Percentiles rank a stretch among this genome's conserved stretches.
These are phyloP conservation scores for Martes martes DNA, from an alignment of 2,113 vertebrate species.

Conservation along the genomic window DNA sequence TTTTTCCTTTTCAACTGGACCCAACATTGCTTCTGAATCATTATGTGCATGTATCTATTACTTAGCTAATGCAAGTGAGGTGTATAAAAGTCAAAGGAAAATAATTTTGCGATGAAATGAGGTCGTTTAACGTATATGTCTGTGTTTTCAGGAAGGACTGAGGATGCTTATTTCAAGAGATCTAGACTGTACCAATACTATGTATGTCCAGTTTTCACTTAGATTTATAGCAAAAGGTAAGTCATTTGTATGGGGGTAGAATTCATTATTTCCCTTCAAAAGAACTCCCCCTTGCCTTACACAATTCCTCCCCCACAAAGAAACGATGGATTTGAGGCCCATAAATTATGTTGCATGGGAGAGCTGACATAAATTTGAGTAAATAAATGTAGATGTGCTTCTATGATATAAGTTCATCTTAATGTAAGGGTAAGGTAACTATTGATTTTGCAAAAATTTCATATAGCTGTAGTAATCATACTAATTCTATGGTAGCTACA, in stretches of 20 bases:
- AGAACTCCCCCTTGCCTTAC: not conserved
- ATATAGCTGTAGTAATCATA: not conserved
- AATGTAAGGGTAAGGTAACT: not conserved
- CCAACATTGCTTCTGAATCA: not conserved
- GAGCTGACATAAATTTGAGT: not conserved
- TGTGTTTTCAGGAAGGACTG: constrained; percentile 90
- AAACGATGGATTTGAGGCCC: not conserved
- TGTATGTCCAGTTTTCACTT: constrained; percentile 97
- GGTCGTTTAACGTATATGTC: not conserved
- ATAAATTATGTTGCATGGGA: not conserved
- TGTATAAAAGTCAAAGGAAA: not conserved
- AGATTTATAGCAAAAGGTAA: constrained; percentile 98
- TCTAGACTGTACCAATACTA: constrained; percentile 92
- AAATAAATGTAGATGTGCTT: constrained; percentile 20
- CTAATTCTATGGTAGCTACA: not conserved
- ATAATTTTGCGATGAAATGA: not conserved
- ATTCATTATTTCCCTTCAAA: not conserved
- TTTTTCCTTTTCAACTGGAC: constrained; percentile 10
- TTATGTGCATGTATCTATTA: not conserved
- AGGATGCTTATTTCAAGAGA: constrained; percentile 96
- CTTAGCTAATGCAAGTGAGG: not conserved
- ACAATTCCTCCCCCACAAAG: not conserved
- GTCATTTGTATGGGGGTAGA: not conserved
- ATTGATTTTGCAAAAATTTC: not conserved
- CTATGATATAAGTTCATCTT: not conserved